Conservation (phyloP, 2,797 vertebrate genomes). For the Limosa lapponica region DNA sequence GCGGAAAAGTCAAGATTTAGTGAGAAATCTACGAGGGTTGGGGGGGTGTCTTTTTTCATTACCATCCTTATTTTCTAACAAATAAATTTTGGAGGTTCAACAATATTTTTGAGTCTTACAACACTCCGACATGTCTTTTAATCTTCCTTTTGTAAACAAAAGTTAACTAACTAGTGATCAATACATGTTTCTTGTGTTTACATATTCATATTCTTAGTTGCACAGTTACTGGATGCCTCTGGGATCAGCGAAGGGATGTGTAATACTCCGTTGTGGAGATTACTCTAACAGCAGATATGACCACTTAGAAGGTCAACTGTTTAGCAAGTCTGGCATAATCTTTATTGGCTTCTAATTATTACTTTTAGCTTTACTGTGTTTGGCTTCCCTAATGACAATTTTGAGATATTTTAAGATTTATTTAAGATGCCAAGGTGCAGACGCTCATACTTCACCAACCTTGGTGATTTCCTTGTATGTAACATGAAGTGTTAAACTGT, state of each 20-base stretch:
- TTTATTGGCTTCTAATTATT: not conserved
- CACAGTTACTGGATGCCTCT: not conserved
- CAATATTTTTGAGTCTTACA: not conserved
- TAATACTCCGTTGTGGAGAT: not conserved
- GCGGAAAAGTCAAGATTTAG: not conserved
- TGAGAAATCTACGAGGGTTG: not conserved
- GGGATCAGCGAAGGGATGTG: not conserved
- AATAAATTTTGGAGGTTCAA: not conserved
- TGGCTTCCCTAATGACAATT: not conserved
- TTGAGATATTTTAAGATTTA: not conserved
- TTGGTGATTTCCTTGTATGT: not conserved
- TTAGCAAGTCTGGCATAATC: not conserved
- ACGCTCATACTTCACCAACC: not conserved
- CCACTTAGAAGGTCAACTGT: not conserved
- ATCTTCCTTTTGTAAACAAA: not conserved
- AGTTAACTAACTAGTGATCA: not conserved
- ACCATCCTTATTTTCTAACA: not conserved
- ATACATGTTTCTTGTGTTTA: not conserved
- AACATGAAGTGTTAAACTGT: not conserved
- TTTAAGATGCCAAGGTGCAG: not conserved
- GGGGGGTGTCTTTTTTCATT: not conserved
- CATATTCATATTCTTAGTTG: not conserved
- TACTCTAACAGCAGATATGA: not conserved
- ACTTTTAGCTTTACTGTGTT: not conserved
- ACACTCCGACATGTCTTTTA: not conserved